A percentile compares a stretch with the other conserved stretches of the same genome.
phyloP scores from a whole-genome alignment of 1,140 invertebrate genomes.

The Leptoteleia sp. region DNA sequence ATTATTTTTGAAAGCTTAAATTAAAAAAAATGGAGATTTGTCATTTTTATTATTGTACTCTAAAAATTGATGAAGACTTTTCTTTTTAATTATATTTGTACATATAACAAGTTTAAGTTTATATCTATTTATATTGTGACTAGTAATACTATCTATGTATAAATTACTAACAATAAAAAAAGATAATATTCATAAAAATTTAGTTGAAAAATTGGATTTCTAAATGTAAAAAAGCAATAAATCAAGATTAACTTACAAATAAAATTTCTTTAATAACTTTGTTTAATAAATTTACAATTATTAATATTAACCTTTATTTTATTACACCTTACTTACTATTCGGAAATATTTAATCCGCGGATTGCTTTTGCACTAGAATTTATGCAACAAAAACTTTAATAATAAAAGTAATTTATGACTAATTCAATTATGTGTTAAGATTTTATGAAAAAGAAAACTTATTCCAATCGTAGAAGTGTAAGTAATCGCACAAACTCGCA shows the following conservation, averaged over 20 bases:
- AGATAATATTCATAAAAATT: too few relatives aligned
- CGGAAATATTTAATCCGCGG: conserved; percentile 49
- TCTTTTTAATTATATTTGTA: conserved; percentile 22
- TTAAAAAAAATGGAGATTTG: too few relatives aligned
- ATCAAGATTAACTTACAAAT: conserved; percentile 58
- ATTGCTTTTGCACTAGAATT: conserved; percentile 47
- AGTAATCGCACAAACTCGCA: conserved; percentile 30
- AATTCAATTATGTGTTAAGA: conserved; percentile 8
- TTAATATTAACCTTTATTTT: conserved; percentile 63
- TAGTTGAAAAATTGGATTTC: too few relatives aligned
- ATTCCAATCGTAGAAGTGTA: conserved; percentile 2
- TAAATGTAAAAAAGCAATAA: conserved; percentile 42
- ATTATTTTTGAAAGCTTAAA: too few relatives aligned
- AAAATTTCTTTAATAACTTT: conserved; percentile 63
- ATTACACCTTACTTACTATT: conserved; percentile 57
- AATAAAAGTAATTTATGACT: conserved; percentile 22
- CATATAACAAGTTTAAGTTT: conserved; percentile 29
- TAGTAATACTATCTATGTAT: too few relatives aligned
- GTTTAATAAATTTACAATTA: conserved; percentile 65
- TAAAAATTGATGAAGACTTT: too few relatives aligned
- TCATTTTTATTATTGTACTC: too few relatives aligned
- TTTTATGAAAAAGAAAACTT: conserved; percentile 5
- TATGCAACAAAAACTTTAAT: conserved; percentile 56
- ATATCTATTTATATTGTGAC: too few relatives aligned
- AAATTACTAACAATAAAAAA: too few relatives aligned